Evolutionary conservation across 2,797 vertebrate species (phyloP).

Genomic region (Cossypha dichroa): DNA sequence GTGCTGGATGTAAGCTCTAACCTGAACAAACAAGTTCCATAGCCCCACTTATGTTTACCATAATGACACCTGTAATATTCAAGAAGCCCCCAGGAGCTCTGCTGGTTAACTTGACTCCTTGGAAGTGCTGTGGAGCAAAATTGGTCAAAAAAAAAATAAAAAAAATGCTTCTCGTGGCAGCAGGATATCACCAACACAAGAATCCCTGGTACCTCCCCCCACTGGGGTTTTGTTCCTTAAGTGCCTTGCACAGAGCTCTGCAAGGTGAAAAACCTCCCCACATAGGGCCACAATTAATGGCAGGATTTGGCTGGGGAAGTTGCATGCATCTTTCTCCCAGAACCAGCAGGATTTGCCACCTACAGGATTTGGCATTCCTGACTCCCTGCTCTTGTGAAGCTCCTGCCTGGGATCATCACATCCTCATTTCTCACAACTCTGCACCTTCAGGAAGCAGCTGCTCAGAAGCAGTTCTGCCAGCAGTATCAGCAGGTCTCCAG

Average conservation of each 20-base stretch:
- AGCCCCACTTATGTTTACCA: neutral
- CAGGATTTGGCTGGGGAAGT: neutral
- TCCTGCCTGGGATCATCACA: neutral
- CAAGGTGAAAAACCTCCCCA: neutral
- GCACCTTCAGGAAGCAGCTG: neutral
- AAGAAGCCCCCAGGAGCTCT: neutral
- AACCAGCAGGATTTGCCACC: neutral
- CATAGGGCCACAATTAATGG: fast-evolving
- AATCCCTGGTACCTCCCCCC: neutral
- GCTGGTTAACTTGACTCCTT: neutral
- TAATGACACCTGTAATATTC: neutral
- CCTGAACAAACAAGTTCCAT: neutral
- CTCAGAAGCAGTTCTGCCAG: neutral
- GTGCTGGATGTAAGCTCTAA: neutral
- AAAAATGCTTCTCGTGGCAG: fast-evolving
- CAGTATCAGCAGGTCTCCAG: neutral
- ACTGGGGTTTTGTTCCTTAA: fast-evolving
- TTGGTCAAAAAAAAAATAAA: neutral
- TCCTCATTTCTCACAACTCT: neutral
- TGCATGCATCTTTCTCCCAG: neutral
- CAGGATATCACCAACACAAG: neutral
- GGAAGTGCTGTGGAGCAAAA: neutral
- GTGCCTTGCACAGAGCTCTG: neutral
- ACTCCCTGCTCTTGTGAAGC: neutral
- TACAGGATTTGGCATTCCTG: neutral